Conservation (phyloP, 2,888 invertebrate genomes). For the Liodrosophila aerea region DNA sequence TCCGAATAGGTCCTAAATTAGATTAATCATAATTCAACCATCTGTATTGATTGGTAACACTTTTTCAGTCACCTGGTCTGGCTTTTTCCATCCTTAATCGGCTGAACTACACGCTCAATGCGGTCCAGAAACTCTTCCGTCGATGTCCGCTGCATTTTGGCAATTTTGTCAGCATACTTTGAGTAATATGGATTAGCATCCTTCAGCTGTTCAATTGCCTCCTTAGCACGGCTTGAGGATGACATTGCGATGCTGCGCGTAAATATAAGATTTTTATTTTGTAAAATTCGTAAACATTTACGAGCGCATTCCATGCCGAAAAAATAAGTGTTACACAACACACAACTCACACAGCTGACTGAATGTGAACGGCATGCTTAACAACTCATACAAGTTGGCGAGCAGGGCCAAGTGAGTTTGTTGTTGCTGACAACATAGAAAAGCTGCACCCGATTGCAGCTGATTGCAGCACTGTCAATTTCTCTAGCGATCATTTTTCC, state of each 20-base stretch:
- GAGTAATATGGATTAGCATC: conserved; percentile 89
- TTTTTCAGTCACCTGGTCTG: conserved; percentile 67
- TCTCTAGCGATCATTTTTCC: too few relatives aligned
- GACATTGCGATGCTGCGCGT: conserved; percentile 81
- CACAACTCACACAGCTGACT: conserved; percentile 36
- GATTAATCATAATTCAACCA: background rate
- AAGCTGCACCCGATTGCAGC: too few relatives aligned
- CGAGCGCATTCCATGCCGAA: conserved; percentile 60
- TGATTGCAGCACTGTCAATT: too few relatives aligned
- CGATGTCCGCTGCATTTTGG: conserved; percentile 87
- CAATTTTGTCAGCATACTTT: conserved; percentile 91
- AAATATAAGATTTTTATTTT: conserved; percentile 27
- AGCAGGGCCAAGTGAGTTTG: too few relatives aligned
- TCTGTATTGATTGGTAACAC: background rate
- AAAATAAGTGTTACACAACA: conserved; percentile 52
- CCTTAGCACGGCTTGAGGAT: conserved; percentile 81
- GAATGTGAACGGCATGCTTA: too few relatives aligned
- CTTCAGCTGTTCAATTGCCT: conserved; percentile 83
- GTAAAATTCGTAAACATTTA: conserved; percentile 46
- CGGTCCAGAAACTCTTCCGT: conserved; percentile 89
- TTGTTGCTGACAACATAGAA: too few relatives aligned
- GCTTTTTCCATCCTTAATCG: conserved; percentile 74
- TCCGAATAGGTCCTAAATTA: conserved; percentile 85
- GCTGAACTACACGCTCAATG: conserved; percentile 83
- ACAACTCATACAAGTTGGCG: too few relatives aligned